Base-by-base conservation (phyloP, 1,140 invertebrate genomes). In the Melanaphis sacchari region DNA sequence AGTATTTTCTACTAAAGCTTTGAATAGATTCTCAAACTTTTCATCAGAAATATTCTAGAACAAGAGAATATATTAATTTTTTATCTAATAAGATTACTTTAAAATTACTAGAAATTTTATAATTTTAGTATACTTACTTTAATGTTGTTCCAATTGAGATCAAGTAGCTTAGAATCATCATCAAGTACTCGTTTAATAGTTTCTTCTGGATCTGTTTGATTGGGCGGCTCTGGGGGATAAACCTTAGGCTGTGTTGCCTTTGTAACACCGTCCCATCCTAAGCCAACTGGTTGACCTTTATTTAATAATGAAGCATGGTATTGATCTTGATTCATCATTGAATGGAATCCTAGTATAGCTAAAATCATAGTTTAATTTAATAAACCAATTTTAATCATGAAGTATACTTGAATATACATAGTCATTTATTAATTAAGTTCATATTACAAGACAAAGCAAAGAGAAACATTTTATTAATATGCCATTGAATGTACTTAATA, bases 321-420 rank as follows among this genome's bases (percentile, higher is more conserved):
- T 95, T 99, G 99, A 95, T 99, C 99, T 96, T 99, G 99, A 96
- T 99, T 99, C 97, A 99, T 98, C 98, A 99, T 99, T 90, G 99
- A 99, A 96, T 99, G 99, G 96, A 99, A 99, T 94, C 99, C 99
- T 94, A 99, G 96, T 95, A 99, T 99, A 96, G 99, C 99, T 99
- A 95, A 43, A 94, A 94, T 66, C 5, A 9, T 9, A 88, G 11
- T 24, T 49, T 7, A 36, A 38, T 52, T 49, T 22, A 88, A 88
- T 49, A 49, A 85, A 87, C 22, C 38, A 84, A 85, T 85, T 85
- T 85, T 31, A 31, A 85, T 85, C 11, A 40, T 22, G 9, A 24
- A 82, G 21, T 82, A 24, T 82, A 84, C 24, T 40, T 84, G 40
- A 41, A 41, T 84, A 84, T 31, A 15, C 9, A 84, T 49, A 49